Percentiles rank a stretch among this genome's conserved stretches.
These are phyloP conservation scores for Celastrina argiolus DNA, from an alignment of 2,888 invertebrate species.

Conservation along the genomic window DNA sequence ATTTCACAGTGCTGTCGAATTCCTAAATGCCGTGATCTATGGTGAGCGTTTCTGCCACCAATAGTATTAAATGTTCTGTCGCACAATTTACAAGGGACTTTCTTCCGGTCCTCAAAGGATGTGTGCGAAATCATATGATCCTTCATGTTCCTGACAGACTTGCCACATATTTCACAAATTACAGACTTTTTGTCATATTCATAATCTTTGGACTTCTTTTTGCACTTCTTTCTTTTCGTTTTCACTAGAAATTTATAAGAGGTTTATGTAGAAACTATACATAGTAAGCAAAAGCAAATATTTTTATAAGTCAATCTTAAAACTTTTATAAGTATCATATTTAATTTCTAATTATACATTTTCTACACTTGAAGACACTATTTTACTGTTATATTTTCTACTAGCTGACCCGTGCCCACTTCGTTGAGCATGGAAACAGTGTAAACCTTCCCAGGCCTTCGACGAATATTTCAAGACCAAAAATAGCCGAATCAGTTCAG, in stretches of 20 bases:
- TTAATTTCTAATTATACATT: too few relatives aligned
- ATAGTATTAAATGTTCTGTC: conserved; percentile 48
- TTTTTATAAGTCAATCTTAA: too few relatives aligned
- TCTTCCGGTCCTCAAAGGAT: conserved; percentile 40
- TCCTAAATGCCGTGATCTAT: conserved; percentile 55
- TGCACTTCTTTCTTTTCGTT: conserved; percentile 23
- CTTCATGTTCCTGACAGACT: conserved; percentile 50
- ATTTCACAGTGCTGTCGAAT: conserved; percentile 53
- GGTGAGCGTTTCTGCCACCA: conserved; percentile 49
- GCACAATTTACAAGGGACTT: conserved; percentile 49
- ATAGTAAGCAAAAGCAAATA: too few relatives aligned
- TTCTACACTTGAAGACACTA: too few relatives aligned
- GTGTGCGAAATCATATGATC: conserved; percentile 47
- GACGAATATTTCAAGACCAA: too few relatives aligned
- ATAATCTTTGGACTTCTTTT: conserved; percentile 36
- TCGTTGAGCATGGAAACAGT: too few relatives aligned
- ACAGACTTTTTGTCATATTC: conserved; percentile 34
- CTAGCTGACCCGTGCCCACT: too few relatives aligned
- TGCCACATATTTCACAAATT: conserved; percentile 62
- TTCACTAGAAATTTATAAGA: background rate
- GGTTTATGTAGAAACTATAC: background rate
- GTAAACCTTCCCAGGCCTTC: too few relatives aligned
- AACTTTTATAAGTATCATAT: too few relatives aligned
- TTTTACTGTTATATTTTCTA: too few relatives aligned
- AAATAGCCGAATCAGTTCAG: too few relatives aligned